phyloP scores from a whole-genome alignment of 2,888 invertebrate species.

The Heliconius erato region DNA sequence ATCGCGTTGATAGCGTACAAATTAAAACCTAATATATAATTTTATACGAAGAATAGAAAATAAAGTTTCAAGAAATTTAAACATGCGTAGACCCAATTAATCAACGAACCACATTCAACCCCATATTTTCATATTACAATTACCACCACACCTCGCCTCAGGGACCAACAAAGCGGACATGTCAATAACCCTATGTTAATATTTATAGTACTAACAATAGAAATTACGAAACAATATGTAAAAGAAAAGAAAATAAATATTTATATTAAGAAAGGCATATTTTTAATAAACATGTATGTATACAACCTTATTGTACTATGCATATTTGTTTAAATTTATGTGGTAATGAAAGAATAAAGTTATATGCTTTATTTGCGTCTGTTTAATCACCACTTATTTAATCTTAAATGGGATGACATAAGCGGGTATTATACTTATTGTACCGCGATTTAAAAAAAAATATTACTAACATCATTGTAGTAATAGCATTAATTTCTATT shows the following conservation, averaged over 20 bases:
- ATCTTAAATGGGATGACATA: constrained; percentile 4
- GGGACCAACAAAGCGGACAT: constrained; percentile 10
- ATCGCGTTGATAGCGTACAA: not conserved
- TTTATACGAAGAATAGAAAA: not conserved
- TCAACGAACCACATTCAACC: constrained; percentile 20
- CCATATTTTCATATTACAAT: not conserved
- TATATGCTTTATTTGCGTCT: not conserved
- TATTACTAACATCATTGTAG: not conserved
- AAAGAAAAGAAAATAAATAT: not conserved
- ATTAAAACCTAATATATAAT: not conserved
- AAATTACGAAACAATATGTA: constrained; percentile 10
- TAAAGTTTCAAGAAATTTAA: not conserved
- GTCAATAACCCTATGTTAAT: not conserved
- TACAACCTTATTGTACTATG: not conserved
- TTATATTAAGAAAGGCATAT: not conserved
- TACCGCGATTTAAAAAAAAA: not conserved
- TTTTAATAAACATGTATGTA: not conserved
- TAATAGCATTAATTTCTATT: not conserved
- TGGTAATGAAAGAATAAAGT: not conserved
- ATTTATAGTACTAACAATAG: constrained; percentile 3
- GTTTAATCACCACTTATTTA: constrained; percentile 1
- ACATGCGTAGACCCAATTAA: constrained; percentile 20
- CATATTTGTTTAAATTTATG: not conserved
- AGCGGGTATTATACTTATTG: not conserved
- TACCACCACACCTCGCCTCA: constrained; percentile 6